Evolutionary conservation across 2,888 invertebrate genomes (phyloP), one percentile per base, ranked within the genome.

Genomic region (Caenorhabditis wallacei): DNA sequence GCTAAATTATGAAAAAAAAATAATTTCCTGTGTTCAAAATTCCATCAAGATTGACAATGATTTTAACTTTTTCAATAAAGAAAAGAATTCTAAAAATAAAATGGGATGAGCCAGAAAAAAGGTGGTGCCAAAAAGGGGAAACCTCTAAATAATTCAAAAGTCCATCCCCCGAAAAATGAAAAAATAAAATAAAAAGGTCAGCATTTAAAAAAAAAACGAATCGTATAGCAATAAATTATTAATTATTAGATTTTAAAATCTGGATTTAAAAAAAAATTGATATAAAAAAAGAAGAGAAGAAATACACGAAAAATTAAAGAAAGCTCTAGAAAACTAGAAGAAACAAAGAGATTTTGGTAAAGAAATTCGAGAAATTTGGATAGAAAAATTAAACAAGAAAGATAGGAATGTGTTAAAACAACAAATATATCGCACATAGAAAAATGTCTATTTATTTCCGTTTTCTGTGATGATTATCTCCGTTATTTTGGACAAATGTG

Each of bases 381-480:
- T 3, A 8, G 20, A 46, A 70, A 43, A 46, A 70, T 4, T 24
- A 5, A 46, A 24, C 26, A 46, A 30, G n/a, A 18, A n/a, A 40
- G 40, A n/a, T n/a, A 24, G 69, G 56, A 69, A 43, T 43, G 69
- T 56, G 13, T 40, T 18, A 51, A 46, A 63, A 22, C 53, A 66
- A 22, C 7, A 66, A 66, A n/a, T 53, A 53, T 30, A 66, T 20
- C 35, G 22, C 16, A 48, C 10, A 54, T 40, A 40, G 40, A 48
- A 2, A 18, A 22, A n/a, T n/a, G n/a, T n/a, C n/a, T n/a, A n/a
- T 57, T 70, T 57, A 81, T 24, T 70, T 75, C 20, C 81, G 74
- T 66, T 51, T 75, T 70, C 59, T 61, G 11, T 81, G 70, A 61
- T 80, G 53, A 20, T 59, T 18, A 20, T 51, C 63, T 13, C n/a